Base-by-base conservation (phyloP, 2,888 invertebrate species). In the Erannis defoliaria region DNA sequence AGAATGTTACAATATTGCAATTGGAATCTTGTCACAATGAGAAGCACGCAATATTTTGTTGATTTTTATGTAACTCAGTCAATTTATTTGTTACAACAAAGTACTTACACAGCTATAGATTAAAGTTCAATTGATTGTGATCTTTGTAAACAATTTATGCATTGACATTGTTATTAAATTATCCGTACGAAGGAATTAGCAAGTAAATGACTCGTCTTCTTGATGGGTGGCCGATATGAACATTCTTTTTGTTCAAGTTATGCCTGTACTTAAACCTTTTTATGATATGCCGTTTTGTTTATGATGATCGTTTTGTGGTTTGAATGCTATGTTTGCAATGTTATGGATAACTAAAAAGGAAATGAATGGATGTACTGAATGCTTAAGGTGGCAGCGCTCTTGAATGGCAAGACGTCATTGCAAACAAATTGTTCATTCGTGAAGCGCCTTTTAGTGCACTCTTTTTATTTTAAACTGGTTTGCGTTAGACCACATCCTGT, bases 161-260 rank as follows among this genome's bases (percentile, higher is more conserved):
- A 51, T 54, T 53, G 65, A 62, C 62, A 68, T 65, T 65, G 55
- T 60, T 60, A 61, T 64, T 64, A 70, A 56, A 68, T 66, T 55
- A 63, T 55, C 62, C 43, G 61, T 63, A 45, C 53, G 43, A 45
- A 53, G 21, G 23, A 46, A 68, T 66, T 70, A 70, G 60, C 64
- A 62, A 64, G 14, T 60, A 62, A 64, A 68, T 66, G 59, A 40
- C 63, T 19, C 45, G 38, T 43, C 54, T 19, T 37, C 53, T 12
- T 61, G 66, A 63, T 65, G 45, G 43, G 53, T 66, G 57, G 61
- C 23, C 55, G 62, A 64, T 64, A 57, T 19, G 33, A 45, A 31
- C 46, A 45, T 57, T 46, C 19, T 53, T 62, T 63, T 63, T 5
- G 14, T 51, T 18, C 35, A 38, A 45, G 40, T 59, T 45, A 42